Evolutionary conservation across 2,113 vertebrate species (phyloP).

Genomic region (Ciconia stormi): DNA sequence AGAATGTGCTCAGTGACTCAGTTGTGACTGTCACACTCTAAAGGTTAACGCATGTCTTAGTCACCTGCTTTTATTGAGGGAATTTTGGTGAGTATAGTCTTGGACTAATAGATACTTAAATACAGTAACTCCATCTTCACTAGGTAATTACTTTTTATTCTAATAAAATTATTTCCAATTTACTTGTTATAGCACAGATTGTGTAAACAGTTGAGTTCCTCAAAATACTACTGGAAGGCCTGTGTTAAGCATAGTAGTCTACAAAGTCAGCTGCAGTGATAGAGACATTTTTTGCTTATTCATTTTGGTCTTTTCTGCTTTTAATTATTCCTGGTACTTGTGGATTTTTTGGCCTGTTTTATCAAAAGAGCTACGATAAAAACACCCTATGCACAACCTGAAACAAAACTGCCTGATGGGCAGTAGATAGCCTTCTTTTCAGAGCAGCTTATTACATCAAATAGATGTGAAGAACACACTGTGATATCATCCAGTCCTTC

Average conservation of each 20-base stretch:
- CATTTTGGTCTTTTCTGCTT: background rate
- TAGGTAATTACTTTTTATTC: background rate
- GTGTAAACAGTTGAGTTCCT: background rate
- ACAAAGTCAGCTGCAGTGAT: background rate
- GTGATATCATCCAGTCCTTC: background rate
- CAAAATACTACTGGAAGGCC: background rate
- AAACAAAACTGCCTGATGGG: background rate
- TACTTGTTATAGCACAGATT: background rate
- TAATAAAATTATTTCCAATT: background rate
- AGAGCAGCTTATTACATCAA: background rate
- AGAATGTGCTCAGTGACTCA: background rate
- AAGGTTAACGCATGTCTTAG: background rate
- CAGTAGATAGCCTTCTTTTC: background rate
- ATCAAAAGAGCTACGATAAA: background rate
- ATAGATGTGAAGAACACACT: background rate
- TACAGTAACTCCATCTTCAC: background rate
- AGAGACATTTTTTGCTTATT: background rate
- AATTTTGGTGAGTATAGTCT: background rate
- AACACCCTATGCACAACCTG: background rate
- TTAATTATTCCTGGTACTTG: background rate
- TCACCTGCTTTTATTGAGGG: background rate
- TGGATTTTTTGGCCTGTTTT: background rate
- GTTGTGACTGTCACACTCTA: background rate
- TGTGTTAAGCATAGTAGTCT: background rate
- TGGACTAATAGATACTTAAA: background rate